These are phyloP conservation scores for Molanna angustata DNA, from an alignment of 2,888 invertebrate species.

Conservation along the genomic window DNA sequence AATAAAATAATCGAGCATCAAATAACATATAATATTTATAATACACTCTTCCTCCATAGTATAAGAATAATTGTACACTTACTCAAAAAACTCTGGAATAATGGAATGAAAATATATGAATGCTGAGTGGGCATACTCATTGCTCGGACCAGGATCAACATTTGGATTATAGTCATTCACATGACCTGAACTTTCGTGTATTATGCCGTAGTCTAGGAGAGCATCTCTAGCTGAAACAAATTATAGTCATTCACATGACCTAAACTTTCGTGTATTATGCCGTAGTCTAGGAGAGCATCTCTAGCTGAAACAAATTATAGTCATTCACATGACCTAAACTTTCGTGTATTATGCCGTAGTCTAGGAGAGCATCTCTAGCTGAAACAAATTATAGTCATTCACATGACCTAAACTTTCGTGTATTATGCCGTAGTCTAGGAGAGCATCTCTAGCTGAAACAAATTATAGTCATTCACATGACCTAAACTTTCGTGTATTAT, in stretches of 20 bases:
- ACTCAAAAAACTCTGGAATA: constrained; percentile 41
- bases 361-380: not conserved
- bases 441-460: constrained; percentile 1
- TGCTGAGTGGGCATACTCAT: constrained; percentile 41
- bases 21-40: too few relatives aligned
- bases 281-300: not conserved
- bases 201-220: constrained; percentile 8
- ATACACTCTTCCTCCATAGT: too few relatives aligned
- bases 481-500: constrained; percentile 8
- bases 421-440: constrained; percentile 10
- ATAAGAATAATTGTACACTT: constrained; percentile 34
- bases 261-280: constrained; percentile 27
- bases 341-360: constrained; percentile 26
- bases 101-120: constrained; percentile 43
- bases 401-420: constrained; percentile 26
- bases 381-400: constrained; percentile 39
- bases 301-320: constrained; percentile 33
- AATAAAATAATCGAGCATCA: too few relatives aligned
- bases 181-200: constrained; percentile 25
- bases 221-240: constrained; percentile 1
- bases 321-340: constrained; percentile 37
- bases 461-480: constrained; percentile 39
- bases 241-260: constrained; percentile 39
- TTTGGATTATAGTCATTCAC: constrained; percentile 43
- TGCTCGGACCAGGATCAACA: constrained; percentile 39